A percentile compares a stretch with the other conserved stretches of the same genome.
Conservation (phyloP, 2,113 vertebrate genomes). For the Hyla sarda region DNA sequence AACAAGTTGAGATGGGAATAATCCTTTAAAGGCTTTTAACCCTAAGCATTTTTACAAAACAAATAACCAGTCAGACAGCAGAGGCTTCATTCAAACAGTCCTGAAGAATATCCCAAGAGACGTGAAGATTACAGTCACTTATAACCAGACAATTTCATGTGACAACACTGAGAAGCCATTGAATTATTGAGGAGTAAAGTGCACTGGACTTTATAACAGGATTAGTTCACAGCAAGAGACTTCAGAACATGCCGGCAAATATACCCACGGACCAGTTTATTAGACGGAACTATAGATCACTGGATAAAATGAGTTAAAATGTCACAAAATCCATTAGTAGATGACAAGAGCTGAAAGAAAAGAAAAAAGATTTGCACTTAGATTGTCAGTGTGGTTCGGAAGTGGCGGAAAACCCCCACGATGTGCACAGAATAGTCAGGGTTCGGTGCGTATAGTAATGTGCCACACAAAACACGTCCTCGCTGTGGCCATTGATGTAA, state of each 20-base stretch:
- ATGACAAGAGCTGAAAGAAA: neutral
- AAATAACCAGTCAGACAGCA: neutral
- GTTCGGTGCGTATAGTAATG: neutral
- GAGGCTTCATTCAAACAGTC: neutral
- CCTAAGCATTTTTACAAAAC: neutral
- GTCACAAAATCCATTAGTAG: neutral
- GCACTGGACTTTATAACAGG: constrained; percentile 20
- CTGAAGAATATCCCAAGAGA: neutral
- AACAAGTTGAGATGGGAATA: too few relatives aligned
- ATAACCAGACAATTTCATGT: constrained; percentile 19
- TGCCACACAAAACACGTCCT: neutral
- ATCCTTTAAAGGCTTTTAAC: neutral
- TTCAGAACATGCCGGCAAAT: constrained; percentile 30
- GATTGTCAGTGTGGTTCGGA: constrained; percentile 9
- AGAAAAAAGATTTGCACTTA: neutral
- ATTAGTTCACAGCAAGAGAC: constrained; percentile 29
- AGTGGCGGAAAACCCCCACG: neutral
- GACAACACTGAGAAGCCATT: constrained; percentile 33
- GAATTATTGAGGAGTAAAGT: constrained; percentile 46
- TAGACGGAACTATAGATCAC: constrained; percentile 9
- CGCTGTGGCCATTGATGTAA: neutral
- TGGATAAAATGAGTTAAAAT: neutral
- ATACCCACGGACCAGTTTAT: neutral
- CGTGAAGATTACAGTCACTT: constrained; percentile 18
- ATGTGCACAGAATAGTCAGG: neutral